Evolutionary conservation across 2,797 vertebrate species (phyloP).

Genomic region (Miichthys miiuy): DNA sequence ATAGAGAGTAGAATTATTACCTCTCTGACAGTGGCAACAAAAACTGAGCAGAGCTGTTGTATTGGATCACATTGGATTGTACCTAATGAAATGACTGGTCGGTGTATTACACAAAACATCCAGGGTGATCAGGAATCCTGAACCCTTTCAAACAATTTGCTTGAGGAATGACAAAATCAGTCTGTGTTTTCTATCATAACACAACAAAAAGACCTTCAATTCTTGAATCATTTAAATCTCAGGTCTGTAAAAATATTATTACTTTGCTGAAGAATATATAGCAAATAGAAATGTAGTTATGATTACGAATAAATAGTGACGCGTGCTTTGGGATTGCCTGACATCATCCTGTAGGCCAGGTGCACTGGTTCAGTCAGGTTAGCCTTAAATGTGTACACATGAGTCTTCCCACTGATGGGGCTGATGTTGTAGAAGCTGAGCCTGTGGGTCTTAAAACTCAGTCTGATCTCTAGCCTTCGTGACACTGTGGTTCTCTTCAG

Average conservation of each 20-base stretch:
- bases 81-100: too few relatives aligned
- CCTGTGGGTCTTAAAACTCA: conserved; percentile 79
- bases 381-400: conserved; percentile 81
- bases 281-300: not conserved
- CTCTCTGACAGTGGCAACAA: too few relatives aligned
- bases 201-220: not conserved
- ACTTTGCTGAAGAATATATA: not conserved
- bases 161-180: not conserved
- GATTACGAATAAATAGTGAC: conserved; percentile 74
- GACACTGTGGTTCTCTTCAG: conserved; percentile 81
- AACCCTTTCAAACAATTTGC: not conserved
- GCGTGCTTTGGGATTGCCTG: conserved; percentile 79
- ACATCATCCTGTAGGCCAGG: conserved; percentile 85
- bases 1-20: too few relatives aligned
- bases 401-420: conserved; percentile 73
- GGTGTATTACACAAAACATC: conserved; percentile 2
- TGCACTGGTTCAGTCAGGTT: conserved; percentile 80
- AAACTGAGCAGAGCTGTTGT: too few relatives aligned
- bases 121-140: not conserved
- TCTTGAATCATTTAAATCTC: conserved; percentile 1
- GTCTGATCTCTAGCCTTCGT: conserved; percentile 77
- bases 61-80: too few relatives aligned
- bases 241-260: conserved; percentile 2
- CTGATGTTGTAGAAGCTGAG: conserved; percentile 83
- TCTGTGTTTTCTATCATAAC: not conserved